A percentile compares a stretch with the other conserved stretches of the same genome.
Conservation (phyloP, 2,797 vertebrate species). For the Craterocephalus amniculus region DNA sequence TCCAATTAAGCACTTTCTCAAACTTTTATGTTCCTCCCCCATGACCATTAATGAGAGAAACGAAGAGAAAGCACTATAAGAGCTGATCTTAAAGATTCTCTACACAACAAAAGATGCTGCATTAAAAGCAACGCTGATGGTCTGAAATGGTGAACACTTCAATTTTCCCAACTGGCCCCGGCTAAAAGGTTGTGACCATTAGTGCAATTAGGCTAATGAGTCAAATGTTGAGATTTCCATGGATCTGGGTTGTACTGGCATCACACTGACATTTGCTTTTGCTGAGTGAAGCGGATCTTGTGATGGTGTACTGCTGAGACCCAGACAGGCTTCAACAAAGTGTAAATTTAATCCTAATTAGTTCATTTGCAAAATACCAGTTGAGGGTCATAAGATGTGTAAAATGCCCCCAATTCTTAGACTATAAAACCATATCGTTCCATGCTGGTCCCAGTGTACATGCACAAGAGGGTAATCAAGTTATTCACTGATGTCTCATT, state of each 20-base stretch:
- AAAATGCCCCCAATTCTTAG: not conserved
- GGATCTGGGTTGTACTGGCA: not conserved
- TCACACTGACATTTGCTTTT: not conserved
- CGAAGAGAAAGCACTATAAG: not conserved
- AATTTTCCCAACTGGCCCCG: not conserved
- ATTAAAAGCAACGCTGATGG: not conserved
- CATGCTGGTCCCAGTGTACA: not conserved
- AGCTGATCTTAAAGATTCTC: not conserved
- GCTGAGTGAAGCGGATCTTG: not conserved
- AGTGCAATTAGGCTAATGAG: conserved; percentile 1
- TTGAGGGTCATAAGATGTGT: not conserved
- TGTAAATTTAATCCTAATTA: not conserved
- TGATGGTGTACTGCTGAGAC: not conserved
- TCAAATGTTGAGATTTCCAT: not conserved
- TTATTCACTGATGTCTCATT: not conserved
- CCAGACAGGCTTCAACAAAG: not conserved
- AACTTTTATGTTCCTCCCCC: not conserved
- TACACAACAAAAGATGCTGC: not conserved
- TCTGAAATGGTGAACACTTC: not conserved
- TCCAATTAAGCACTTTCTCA: conserved; percentile 1
- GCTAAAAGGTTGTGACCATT: conserved; percentile 1
- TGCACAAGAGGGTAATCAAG: not conserved
- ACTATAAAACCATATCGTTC: not conserved
- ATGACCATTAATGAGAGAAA: not conserved
- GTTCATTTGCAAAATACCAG: not conserved